Base-by-base conservation (phyloP, 2,888 invertebrate species). In the Calameuta filiformis region DNA sequence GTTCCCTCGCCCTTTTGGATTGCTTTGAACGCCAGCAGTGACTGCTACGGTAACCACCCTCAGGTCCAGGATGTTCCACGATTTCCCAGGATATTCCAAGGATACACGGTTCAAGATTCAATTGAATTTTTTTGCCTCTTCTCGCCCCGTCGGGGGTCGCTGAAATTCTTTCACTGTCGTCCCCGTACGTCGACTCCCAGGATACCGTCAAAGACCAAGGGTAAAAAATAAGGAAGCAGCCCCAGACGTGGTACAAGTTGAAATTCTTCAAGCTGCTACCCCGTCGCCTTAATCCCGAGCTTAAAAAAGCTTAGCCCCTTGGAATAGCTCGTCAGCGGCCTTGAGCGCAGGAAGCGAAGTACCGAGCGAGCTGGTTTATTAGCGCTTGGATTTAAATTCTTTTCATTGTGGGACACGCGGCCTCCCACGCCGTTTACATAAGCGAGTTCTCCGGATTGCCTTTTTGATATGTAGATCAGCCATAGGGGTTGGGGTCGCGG, bases 381-480 rank as follows among this genome's bases (percentile, higher is more conserved):
- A 91, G 91, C 90, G 88, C 88, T 87, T 86, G 90, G 90, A 90
- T 89, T 90, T 85, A 87, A 91, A 91, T 91, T 91, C 91, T 91
- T 91, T 91, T 91, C 91, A 91, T 90, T 90, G 87, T 78, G 85
- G 85, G 87, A 87, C 88, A 88, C 87, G 87, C 84, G 82, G 86
- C 87, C 86, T 83, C 87, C 86, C 87, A 84, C 83, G 34, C 80
- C 90, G 91, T 91, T 91, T 91, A 91, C 91, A 91, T 91, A 91
- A 91, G 90, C 90, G 91, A 91, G 89, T 91, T 91, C 90, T 86
- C 89, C 86, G 89, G 90, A 91, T 91, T 91, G 91, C 91, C 91
- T 91, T 91, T 91, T 91, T 91, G 91, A 91, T 91, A 91, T 91
- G 91, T 91, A 91, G 91, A 91, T 91, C 73, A 73, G 76, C 4